Evolutionary conservation across 2,888 invertebrate species (phyloP), one percentile per base, ranked within the genome.

Genomic region (Nasonia oneida): DNA sequence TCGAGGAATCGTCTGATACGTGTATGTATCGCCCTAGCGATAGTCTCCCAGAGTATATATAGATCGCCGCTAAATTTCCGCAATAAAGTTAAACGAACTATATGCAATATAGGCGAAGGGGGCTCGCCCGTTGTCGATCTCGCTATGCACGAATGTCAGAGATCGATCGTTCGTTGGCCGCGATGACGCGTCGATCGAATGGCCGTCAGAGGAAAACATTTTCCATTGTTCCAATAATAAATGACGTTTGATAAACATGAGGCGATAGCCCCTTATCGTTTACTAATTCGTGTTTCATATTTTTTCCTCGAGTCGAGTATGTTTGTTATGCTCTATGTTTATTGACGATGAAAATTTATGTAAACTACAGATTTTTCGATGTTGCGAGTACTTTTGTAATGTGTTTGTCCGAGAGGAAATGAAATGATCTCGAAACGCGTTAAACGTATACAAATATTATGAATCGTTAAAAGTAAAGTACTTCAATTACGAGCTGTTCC

Each of bases 191-290:
- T 5, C 2, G 57, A 83, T 80, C 50, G 4, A 29, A 29, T 67
- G 71, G 33, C 57, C 67, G 29, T 84, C 80, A 57, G 47, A 50
- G 14, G 70, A 23, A 39, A 53, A 73, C 14, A 64, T 14, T 75
- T 75, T 6, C 8, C 39, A 33, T 39, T 57, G 57, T 29, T 12
- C 74, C 75, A 70, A 80, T 57, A 84, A 73, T 80, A 79, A 67
- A 23, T 39, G 70, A 67, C 67, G 29, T 67, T 14, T 33, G 33
- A 33, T 33, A 15, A 67, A 29, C 15, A 8, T 33, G n/a, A 5
- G 29, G n/a, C 8, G 64, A 67, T 67, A 29, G 15, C 29, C 33
- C 14, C 12, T 67, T 67, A 67, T 67, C 67, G 33, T 67, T 67
- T 12, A 12, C 33, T 47, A 67, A 15, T 67, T 67, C 14, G 6